Evolutionary conservation across 2,797 vertebrate species (phyloP), one percentile per base, ranked within the genome.

Genomic region (Gallinago stenura): DNA sequence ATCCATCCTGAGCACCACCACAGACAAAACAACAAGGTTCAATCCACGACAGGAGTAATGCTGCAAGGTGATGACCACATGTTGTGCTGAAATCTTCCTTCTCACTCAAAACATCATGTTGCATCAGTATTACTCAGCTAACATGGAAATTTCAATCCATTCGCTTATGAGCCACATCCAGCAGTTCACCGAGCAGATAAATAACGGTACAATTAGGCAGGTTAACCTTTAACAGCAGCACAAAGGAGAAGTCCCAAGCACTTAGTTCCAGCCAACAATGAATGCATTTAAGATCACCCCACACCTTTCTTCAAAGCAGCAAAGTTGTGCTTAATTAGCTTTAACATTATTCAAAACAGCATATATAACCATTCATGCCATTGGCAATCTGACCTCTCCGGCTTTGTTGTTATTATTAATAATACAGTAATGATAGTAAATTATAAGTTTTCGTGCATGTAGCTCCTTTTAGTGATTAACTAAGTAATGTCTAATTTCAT

Each of bases 401-500:
- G 80, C 48, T 77, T 76, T 79, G 33, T 57, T 93, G 41, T 60
- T 91, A 9, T 58, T 87, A 51, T 15, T 82, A 79, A 92, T 75
- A 84, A 83, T 39, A 60, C 22, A 77, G 57, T 65, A 93, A 60
- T 56, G 39, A 87, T 17, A 84, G 56, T 33, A 87, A 89, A 93
- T 75, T 62, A 22, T 19, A 88, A 41, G 41, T 87, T 72, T 48
- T 81, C 51, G 21, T 61, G 60, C 68, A 90, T 20, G 53, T 28
- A 62, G 60, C 18, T 89, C 0, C 65, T 85, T 87, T 82, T 48
- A 91, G 69, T 66, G 35, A 89, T 86, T 86, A 92, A 69, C 48
- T 73, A 89, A 77, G 65, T 85, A 87, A 91, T 51, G 64, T 64
- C 54, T 91, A 71, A 91, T 50, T 92, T 84, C n/a, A 70, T 71